Conservation (phyloP, 2,888 invertebrate genomes). For the Netelia virgata region DNA sequence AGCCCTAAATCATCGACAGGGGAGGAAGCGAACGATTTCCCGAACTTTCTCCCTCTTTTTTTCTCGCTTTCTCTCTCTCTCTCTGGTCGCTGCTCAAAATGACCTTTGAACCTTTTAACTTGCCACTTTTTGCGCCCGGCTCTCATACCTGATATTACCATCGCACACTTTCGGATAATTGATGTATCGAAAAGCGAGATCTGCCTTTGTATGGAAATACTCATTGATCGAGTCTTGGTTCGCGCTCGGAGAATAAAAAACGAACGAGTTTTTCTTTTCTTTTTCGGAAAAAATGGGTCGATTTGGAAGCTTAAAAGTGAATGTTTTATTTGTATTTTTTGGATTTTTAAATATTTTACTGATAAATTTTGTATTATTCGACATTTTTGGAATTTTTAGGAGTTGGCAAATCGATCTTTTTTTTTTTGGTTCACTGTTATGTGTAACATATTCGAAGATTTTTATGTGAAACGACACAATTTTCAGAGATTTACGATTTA, state of each 20-base stretch:
- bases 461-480: no score
- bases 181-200: neutral
- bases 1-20: slow-evolving; percentile 63
- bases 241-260: no score
- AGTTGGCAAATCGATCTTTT: no score
- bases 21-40: slow-evolving; percentile 63
- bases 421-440: neutral
- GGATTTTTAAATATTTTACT: neutral
- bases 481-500: neutral
- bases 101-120: slow-evolving; percentile 39
- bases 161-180: neutral
- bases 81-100: slow-evolving; percentile 5
- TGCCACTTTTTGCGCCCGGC: slow-evolving; percentile 24
- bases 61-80: slow-evolving; percentile 1
- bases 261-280: no score
- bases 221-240: no score
- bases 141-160: slow-evolving; percentile 32
- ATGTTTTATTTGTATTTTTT: neutral
- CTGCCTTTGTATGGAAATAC: neutral
- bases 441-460: no score
- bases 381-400: no score
- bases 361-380: neutral
- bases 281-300: no score
- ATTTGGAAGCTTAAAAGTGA: neutral
- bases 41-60: slow-evolving; percentile 17